These are phyloP conservation scores for Geococcyx californianus DNA, from an alignment of 2,113 vertebrate genomes.

Conservation along the genomic window DNA sequence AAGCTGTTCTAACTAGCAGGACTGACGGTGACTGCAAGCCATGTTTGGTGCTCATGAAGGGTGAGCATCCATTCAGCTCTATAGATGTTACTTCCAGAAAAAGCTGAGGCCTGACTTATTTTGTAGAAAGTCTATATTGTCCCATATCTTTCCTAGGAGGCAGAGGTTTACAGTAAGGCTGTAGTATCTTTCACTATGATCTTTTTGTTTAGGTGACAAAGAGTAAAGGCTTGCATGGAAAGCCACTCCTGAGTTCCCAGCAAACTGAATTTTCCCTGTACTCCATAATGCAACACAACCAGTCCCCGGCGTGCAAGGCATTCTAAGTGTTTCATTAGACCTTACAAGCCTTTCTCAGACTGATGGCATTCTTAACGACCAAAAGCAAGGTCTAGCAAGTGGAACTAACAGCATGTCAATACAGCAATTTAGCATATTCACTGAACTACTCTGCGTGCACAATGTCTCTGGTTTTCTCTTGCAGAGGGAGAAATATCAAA, in stretches of 20 bases:
- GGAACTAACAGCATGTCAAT: background rate
- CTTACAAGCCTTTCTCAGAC: slow-evolving; percentile 2
- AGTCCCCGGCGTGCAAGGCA: background rate
- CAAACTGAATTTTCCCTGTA: background rate
- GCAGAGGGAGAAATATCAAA: background rate
- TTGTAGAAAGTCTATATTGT: background rate
- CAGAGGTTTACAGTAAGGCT: background rate
- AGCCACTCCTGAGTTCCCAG: background rate
- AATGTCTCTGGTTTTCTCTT: background rate
- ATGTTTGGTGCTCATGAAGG: background rate
- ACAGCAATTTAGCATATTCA: background rate
- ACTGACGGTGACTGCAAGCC: background rate
- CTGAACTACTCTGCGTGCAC: background rate
- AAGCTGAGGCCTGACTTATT: background rate
- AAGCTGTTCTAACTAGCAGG: background rate
- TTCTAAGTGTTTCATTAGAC: background rate
- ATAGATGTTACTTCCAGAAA: background rate
- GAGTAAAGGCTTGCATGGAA: background rate
- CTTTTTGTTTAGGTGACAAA: rapidly evolving
- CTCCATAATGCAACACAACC: background rate
- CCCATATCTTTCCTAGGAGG: background rate
- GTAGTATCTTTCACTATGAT: background rate
- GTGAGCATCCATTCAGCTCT: background rate
- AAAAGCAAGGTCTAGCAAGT: background rate
- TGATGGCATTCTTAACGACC: background rate